phyloP scores from a whole-genome alignment of 2,113 vertebrate genomes.

The Bostrychus sinensis region DNA sequence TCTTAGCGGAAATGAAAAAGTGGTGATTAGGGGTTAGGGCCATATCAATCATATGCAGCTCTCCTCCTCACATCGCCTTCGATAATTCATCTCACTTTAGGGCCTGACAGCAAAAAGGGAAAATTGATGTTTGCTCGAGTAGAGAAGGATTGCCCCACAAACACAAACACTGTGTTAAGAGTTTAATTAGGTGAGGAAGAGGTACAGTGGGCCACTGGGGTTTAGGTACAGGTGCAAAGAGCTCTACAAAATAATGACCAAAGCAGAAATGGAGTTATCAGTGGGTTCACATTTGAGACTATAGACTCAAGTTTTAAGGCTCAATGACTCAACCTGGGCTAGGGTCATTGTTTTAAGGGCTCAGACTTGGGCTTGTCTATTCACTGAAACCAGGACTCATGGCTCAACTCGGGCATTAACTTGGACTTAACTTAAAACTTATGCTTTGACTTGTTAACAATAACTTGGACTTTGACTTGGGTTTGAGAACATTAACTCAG shows the following conservation, averaged over 20 bases:
- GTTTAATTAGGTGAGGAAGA: slow-evolving; percentile 69
- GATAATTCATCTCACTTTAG: slow-evolving; percentile 67
- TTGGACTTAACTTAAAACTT: no score
- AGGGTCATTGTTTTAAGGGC: no score
- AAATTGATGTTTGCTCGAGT: slow-evolving; percentile 55
- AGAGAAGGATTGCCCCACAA: slow-evolving; percentile 39
- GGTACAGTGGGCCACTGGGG: slow-evolving; percentile 14
- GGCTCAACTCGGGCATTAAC: no score
- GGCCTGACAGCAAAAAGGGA: slow-evolving; percentile 43
- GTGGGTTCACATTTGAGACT: no score
- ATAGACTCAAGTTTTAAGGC: no score
- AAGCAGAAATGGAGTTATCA: no score
- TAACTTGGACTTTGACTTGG: no score
- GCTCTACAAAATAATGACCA: slow-evolving; percentile 3
- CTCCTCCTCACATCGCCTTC: slow-evolving; percentile 19
- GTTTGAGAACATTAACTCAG: no score
- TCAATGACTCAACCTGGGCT: no score
- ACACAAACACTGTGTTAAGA: slow-evolving; percentile 56
- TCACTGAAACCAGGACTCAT: no score
- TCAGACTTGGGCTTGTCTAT: no score
- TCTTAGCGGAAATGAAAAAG: slow-evolving; percentile 63
- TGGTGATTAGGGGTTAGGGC: slow-evolving; percentile 52
- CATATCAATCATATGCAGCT: slow-evolving; percentile 48
- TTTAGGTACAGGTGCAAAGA: slow-evolving; percentile 13
- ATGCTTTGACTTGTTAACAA: no score